Conservation (phyloP, 2,113 vertebrate species). For the Sylvilagus bachmani region DNA sequence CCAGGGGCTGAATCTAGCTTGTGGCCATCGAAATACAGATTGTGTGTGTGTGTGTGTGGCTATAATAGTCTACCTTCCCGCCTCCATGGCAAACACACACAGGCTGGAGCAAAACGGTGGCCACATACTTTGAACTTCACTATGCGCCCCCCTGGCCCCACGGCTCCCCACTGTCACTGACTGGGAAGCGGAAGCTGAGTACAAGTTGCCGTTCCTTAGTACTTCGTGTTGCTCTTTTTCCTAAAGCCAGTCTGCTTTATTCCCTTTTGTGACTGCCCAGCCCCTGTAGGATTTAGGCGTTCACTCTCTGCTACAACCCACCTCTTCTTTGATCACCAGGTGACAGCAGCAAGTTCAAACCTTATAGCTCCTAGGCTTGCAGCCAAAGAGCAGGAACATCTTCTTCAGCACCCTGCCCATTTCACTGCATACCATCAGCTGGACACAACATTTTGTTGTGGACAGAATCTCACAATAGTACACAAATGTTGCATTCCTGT, state of each 20-base stretch:
- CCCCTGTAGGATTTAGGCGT: background rate
- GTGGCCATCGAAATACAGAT: background rate
- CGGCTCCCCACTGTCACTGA: background rate
- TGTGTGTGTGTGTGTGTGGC: background rate
- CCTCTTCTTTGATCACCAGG: background rate
- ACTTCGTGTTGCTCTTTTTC: background rate
- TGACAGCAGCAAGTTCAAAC: background rate
- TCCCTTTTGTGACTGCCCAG: background rate
- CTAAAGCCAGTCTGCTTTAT: background rate
- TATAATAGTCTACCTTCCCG: background rate
- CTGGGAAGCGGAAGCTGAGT: background rate
- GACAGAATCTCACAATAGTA: no score
- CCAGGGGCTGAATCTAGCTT: background rate
- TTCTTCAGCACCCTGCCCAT: no score
- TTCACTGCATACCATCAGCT: fast-evolving
- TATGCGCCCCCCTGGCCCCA: fast-evolving
- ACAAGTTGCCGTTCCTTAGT: background rate
- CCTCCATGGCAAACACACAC: background rate
- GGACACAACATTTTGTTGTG: no score
- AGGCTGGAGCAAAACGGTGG: background rate
- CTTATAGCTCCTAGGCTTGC: background rate
- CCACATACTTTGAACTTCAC: background rate
- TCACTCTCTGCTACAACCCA: no score
- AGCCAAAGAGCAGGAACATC: background rate
- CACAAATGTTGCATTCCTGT: background rate